Evolutionary conservation across 2,797 vertebrate genomes (phyloP), one percentile per base, ranked within the genome.

Genomic region (Falco berigora): DNA sequence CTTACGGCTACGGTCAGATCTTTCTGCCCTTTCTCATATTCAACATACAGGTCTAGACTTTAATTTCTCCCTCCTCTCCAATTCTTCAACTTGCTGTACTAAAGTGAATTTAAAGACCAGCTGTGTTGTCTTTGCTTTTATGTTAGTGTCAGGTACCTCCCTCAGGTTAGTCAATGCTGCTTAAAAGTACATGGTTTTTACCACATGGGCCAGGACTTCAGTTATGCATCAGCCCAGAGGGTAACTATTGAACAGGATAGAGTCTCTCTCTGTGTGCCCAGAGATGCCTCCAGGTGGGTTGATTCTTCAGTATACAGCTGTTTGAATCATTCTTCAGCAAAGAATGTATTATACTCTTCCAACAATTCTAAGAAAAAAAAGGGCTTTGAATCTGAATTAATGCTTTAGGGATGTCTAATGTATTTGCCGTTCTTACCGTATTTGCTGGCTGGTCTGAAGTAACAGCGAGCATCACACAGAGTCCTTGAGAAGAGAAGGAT

Each of bases 381-480:
- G 3, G 3, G 15, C 72, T 84, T 63, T 10, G 44, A 66, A 13
- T 71, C 80, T 64, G 15, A 92, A 69, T 68, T 69, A 59, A 55
- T 49, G 14, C 18, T 71, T 83, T 14, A 44, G 14, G 12, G 11
- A 27, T 59, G 24, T 44, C 36, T 73, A 52, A n/a, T 67, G 16
- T 49, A 47, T 86, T 87, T 80, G 8, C 6, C 47, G 8, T 88
- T 90, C 96, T 96, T 96, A 97, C 96, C 96, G 0, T 96, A 94
- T 80, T 97, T 96, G 71, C 88, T 97, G 75, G 96, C 84, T 89
- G 96, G 88, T 88, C 96, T 93, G 42, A 96, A 83, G 56, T 96
- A 97, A 86, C 96, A 97, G 81, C 75, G 95, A 84, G 90, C 42
- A 75, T 89, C 11, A 52, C 95, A 97, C 8, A 89, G 69, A 77